Base-by-base conservation (phyloP, 2,888 invertebrate genomes). In the Eilema sororculum region DNA sequence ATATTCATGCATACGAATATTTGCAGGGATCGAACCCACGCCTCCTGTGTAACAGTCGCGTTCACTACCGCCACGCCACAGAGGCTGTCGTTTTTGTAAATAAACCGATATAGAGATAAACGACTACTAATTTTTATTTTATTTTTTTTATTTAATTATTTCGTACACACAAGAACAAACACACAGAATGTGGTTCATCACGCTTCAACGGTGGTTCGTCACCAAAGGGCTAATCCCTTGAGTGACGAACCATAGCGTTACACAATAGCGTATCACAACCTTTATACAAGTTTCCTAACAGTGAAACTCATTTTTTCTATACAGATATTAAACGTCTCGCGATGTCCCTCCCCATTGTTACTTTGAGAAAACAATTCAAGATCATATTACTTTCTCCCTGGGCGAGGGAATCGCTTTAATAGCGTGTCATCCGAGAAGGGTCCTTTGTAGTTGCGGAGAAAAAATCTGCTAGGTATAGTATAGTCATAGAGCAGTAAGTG, bases 301-400 rank as follows among this genome's bases (percentile, higher is more conserved):
- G n/a, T 20, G 52, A 30, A 33, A 65, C 28, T 59, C 58, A 63
- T 60, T 37, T 62, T 37, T 25, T 30, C 61, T 30, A 72, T 73
- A 76, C 80, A 83, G 84, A 82, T 86, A 86, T 86, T 83, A 84
- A 83, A 84, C 84, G 84, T 83, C 81, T 73, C 73, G 70, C 73
- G 69, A 76, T 79, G 74, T 73, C 78, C 64, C 65, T 76, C 71
- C 57, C 74, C 69, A 77, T 81, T 79, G 77, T 74, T 73, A 63
- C 68, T 65, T 28, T 33, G 30, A n/a, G 28, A 79, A 77, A 77
- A 78, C 80, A 78, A 80, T 82, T 78, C 65, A 64, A 65, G 69
- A 41, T 58, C 60, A 30, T 56, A 70, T 81, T 81, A 75, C 72
- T 74, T 80, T 72, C 65, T 75, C 24, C 56, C 37, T 10, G 68